Conservation (phyloP, 2,888 invertebrate genomes). For the Eudemis profundana region DNA sequence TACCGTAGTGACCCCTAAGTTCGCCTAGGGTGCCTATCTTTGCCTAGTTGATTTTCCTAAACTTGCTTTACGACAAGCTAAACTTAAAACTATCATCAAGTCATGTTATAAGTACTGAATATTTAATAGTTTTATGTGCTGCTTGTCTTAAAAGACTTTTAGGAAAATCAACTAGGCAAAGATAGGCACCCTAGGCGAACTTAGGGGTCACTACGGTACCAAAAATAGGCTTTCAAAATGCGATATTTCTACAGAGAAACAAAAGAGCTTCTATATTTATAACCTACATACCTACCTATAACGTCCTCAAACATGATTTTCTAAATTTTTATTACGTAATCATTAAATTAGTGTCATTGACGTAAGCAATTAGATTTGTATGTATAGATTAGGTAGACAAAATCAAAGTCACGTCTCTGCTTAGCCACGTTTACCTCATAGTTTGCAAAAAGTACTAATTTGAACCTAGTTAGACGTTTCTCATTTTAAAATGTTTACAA, state of each 20-base stretch:
- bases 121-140: too few species aligned
- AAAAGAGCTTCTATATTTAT: conserved; percentile 17
- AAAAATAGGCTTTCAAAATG: not conserved
- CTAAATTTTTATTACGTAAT: not conserved
- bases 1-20: too few species aligned
- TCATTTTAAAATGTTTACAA: conserved; percentile 2
- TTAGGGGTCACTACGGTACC: too few species aligned
- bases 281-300: conserved; percentile 3
- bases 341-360: conserved; percentile 8
- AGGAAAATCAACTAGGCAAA: too few species aligned
- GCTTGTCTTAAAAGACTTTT: too few species aligned
- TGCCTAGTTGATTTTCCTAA: too few species aligned
- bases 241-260: not conserved
- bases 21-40: too few species aligned
- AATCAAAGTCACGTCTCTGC: not conserved
- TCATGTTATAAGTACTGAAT: too few species aligned
- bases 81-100: too few species aligned
- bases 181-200: too few species aligned
- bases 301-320: conserved; percentile 11
- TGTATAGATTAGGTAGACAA: conserved; percentile 15
- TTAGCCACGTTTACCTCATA: conserved; percentile 27
- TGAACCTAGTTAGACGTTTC: conserved; percentile 11
- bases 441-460: conserved; percentile 22
- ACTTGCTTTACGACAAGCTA: too few species aligned
- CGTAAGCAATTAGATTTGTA: conserved; percentile 16